These are phyloP conservation scores for Heteractis magnifica DNA, from an alignment of 92 coral and sea anemone species.

Conservation along the genomic window DNA sequence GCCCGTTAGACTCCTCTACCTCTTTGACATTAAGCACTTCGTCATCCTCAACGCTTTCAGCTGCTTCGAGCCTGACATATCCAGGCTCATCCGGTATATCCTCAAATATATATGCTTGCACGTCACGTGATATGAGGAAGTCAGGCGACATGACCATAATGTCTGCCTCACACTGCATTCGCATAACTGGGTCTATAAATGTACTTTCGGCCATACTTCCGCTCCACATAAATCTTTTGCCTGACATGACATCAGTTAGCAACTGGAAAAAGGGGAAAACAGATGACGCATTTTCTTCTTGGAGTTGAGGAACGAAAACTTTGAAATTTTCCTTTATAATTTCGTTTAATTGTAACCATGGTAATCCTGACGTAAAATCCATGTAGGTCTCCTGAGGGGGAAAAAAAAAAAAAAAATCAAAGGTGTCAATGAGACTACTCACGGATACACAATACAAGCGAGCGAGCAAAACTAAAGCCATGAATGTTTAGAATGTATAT, in stretches of 20 bases:
- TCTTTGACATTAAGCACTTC: background rate
- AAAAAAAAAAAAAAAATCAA: too few relatives aligned
- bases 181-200: background rate
- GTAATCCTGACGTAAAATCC: background rate
- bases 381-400: background rate
- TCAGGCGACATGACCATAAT: background rate
- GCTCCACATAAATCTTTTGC: background rate
- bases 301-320: background rate
- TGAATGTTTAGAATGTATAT: too few relatives aligned
- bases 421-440: too few relatives aligned
- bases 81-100: slow-evolving; percentile 21
- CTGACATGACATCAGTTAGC: background rate
- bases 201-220: slow-evolving; percentile 14
- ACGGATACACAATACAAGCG: too few relatives aligned
- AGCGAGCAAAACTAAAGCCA: too few relatives aligned
- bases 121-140: slow-evolving; percentile 1
- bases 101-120: background rate
- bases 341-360: slow-evolving; percentile 2
- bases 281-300: background rate
- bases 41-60: background rate
- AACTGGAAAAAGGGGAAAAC: background rate
- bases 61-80: background rate
- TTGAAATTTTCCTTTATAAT: slow-evolving; percentile 6
- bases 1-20: background rate
- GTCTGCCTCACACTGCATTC: slow-evolving; percentile 1